A percentile compares a stretch with the other conserved stretches of the same genome.
phyloP scores from a whole-genome alignment of 2,888 invertebrate genomes.

The Hanleya hanleyi region DNA sequence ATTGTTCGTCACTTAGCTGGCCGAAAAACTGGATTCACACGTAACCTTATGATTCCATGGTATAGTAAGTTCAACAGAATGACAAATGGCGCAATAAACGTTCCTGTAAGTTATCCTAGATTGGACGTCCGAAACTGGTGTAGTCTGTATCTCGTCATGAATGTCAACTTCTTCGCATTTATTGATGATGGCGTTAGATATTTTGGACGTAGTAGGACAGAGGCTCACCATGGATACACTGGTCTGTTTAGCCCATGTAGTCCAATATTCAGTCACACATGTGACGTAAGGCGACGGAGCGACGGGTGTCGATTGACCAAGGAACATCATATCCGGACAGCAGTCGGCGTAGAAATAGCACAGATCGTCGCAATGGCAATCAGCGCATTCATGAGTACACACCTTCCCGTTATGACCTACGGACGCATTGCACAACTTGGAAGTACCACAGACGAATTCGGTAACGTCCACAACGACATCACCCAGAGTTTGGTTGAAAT shows the following conservation, averaged over 20 bases:
- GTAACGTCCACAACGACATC: too few relatives aligned
- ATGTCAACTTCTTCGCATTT: not conserved
- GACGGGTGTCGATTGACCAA: not conserved
- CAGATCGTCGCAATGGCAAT: constrained; percentile 39
- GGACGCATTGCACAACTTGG: not conserved
- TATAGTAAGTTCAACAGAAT: not conserved
- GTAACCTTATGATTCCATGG: not conserved
- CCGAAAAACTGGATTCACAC: not conserved
- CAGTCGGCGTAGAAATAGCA: constrained; percentile 38
- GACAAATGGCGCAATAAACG: constrained; percentile 5
- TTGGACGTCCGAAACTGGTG: not conserved
- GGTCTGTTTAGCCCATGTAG: not conserved
- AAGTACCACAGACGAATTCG: not conserved
- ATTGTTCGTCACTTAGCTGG: not conserved
- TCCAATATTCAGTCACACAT: not conserved
- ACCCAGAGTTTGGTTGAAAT: too few relatives aligned
- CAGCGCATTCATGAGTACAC: constrained; percentile 16
- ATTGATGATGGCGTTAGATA: not conserved
- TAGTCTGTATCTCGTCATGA: not conserved
- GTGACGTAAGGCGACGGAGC: not conserved
- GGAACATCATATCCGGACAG: constrained; percentile 37
- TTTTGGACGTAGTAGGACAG: not conserved
- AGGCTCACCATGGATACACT: not conserved
- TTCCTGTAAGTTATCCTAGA: constrained; percentile 11
- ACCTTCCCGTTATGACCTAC: too few relatives aligned